These are phyloP conservation scores for Tuberolachnus salignus DNA, from an alignment of 2,888 invertebrate genomes.

Conservation along the genomic window DNA sequence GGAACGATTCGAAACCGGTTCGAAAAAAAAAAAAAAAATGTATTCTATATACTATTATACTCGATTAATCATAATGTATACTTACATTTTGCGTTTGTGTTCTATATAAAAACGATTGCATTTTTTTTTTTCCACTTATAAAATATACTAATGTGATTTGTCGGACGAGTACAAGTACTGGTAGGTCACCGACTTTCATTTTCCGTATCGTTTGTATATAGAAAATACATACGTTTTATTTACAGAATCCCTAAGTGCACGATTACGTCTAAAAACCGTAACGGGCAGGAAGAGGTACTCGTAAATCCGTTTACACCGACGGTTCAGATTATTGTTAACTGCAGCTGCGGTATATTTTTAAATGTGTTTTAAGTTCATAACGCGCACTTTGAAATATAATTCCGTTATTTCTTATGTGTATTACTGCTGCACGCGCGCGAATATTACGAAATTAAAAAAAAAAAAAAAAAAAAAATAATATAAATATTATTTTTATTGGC, in stretches of 20 bases:
- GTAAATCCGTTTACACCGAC: background rate
- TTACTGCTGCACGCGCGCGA: background rate
- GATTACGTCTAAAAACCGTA: slow-evolving; percentile 3
- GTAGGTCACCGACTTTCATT: slow-evolving; percentile 36
- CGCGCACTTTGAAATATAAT: background rate
- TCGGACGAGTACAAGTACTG: slow-evolving; percentile 13
- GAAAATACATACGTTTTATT: no score
- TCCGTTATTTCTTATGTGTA: background rate
- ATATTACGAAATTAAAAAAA: no score
- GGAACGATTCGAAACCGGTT: slow-evolving; percentile 28
- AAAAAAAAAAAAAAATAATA: no score
- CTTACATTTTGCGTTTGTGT: background rate
- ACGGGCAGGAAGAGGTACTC: no score
- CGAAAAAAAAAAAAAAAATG: no score
- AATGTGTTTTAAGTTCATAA: background rate
- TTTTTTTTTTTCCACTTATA: background rate
- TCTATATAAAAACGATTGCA: slow-evolving; percentile 13
- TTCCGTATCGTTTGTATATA: slow-evolving; percentile 7
- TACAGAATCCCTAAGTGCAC: background rate
- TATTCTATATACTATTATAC: background rate
- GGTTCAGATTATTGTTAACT: no score
- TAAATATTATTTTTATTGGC: no score
- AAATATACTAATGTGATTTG: slow-evolving; percentile 38
- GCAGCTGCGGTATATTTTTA: no score
- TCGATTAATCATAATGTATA: slow-evolving; percentile 2